Base-by-base conservation (phyloP, 2,113 vertebrate genomes). In the Crotalus helleri region DNA sequence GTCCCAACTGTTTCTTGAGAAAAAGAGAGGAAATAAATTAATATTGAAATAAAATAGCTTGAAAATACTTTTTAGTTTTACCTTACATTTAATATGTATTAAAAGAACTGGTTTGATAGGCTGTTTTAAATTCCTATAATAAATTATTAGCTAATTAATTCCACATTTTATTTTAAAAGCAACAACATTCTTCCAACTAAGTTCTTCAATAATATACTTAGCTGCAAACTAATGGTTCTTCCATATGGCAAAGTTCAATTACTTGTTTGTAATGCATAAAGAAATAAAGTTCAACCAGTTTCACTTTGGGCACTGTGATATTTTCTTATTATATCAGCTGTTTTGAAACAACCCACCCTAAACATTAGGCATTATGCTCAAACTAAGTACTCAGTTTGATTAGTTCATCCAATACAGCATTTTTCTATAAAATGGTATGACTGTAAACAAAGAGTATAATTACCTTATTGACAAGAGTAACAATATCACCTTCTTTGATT, bases 401-500 rank as follows among this genome's bases (percentile, higher is more conserved):
- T 44, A 29, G 8, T 89, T 55, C 7, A 19, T 33, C 54, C 85
- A 89, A 9, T 44, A 11, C 4, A 61, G 23, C 24, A 44, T 64
- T 90, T 49, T 90, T 49, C 39, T 51, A 94, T 0, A 0, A 61
- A 8, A 95, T 89, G 1, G 13, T 49, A 95, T 85, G 29, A 0
- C 54, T 54, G 90, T 49, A 26, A 13, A 92, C 3, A 93, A 64
- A 90, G 92, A 96, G 39, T n/a, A 69, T 21, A 90, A 92, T 98
- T 97, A 99, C 99, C 99, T 99, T 99, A 94, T 97, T 99, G 96
- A 99, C 94, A 90, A 99, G 99, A 91, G 97, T 98, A 95, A 99
- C 98, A 94, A 99, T 98, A 8, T 99, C 99, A 6, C 99, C 99
- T 97, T 99, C 99, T 97, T 99, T 99, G 97, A 99, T 98, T 87